Percentiles rank a stretch among this genome's conserved stretches.
These are phyloP conservation scores for Glossophaga mutica DNA, from an alignment of 2,797 vertebrate genomes.

Conservation along the genomic window DNA sequence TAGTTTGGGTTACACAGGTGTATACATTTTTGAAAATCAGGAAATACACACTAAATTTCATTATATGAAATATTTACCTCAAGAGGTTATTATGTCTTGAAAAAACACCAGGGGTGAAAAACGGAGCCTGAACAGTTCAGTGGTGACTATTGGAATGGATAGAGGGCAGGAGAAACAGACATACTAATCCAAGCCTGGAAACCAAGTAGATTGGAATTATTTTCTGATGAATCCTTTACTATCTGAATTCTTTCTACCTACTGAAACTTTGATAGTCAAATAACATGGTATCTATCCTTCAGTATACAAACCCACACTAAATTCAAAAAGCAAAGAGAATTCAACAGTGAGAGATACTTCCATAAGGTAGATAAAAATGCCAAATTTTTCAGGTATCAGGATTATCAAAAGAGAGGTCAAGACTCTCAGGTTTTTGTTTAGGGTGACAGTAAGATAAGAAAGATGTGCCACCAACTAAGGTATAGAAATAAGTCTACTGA, in stretches of 20 bases:
- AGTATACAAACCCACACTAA: not conserved
- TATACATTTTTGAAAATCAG: not conserved
- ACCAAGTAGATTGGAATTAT: not conserved
- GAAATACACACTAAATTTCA: not conserved
- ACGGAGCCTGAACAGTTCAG: not conserved
- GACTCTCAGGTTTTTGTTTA: not conserved
- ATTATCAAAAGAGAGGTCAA: not conserved
- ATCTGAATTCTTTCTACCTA: not conserved
- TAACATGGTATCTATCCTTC: not conserved
- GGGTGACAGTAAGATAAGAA: not conserved
- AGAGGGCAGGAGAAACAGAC: not conserved
- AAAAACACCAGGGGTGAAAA: not conserved
- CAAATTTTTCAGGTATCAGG: not conserved
- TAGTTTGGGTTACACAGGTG: not conserved
- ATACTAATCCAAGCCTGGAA: not conserved
- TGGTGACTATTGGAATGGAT: not conserved
- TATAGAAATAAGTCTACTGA: not conserved
- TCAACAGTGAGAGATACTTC: not conserved
- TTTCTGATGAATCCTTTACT: not conserved
- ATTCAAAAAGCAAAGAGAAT: not conserved
- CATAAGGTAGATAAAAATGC: not conserved
- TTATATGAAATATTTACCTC: not conserved
- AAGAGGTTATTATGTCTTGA: not conserved
- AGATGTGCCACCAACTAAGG: not conserved
- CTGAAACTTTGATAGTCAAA: not conserved